Percentiles rank a stretch among this genome's conserved stretches.
Evolutionary conservation across 2,888 invertebrate species (phyloP).

Genomic region (Mesorhabditis spiculigera): DNA sequence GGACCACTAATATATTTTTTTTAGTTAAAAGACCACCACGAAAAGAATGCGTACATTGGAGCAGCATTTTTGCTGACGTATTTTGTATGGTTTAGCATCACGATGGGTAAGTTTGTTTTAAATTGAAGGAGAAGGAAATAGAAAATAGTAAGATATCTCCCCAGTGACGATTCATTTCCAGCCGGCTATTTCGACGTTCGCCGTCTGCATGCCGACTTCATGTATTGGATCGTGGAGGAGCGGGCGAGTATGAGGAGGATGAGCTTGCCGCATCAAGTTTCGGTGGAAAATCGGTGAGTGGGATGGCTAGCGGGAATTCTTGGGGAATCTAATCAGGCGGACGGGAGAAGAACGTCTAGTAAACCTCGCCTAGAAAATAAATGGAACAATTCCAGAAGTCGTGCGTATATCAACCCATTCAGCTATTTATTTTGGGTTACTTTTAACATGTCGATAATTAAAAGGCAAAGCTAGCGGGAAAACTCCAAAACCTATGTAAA

Average conservation of each 20-base stretch:
- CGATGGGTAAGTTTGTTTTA: slow-evolving; percentile 6
- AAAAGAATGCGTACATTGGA: slow-evolving; percentile 34
- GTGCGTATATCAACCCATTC: too few relatives aligned
- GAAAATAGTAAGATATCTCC: not conserved
- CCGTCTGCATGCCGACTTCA: slow-evolving; percentile 40
- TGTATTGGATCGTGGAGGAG: slow-evolving; percentile 51
- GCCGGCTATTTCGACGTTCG: not conserved
- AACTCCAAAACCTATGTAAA: too few relatives aligned
- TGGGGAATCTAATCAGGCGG: too few relatives aligned
- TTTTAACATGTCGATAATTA: too few relatives aligned
- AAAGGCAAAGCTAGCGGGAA: too few relatives aligned
- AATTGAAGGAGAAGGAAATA: not conserved
- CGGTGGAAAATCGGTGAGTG: slow-evolving; percentile 28
- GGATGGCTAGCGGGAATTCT: too few relatives aligned
- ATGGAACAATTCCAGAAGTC: too few relatives aligned
- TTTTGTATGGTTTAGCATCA: slow-evolving; percentile 33
- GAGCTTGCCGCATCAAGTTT: slow-evolving; percentile 31
- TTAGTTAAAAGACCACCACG: not conserved
- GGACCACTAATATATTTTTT: not conserved
- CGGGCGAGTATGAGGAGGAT: slow-evolving; percentile 30
- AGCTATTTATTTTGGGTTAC: too few relatives aligned
- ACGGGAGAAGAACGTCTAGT: too few relatives aligned
- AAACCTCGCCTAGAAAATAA: too few relatives aligned
- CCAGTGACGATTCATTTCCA: not conserved
- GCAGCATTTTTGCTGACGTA: slow-evolving; percentile 37